A percentile compares a stretch with the other conserved stretches of the same genome.
Conservation (phyloP, 2,797 vertebrate species). For the Sebastes variabilis region DNA sequence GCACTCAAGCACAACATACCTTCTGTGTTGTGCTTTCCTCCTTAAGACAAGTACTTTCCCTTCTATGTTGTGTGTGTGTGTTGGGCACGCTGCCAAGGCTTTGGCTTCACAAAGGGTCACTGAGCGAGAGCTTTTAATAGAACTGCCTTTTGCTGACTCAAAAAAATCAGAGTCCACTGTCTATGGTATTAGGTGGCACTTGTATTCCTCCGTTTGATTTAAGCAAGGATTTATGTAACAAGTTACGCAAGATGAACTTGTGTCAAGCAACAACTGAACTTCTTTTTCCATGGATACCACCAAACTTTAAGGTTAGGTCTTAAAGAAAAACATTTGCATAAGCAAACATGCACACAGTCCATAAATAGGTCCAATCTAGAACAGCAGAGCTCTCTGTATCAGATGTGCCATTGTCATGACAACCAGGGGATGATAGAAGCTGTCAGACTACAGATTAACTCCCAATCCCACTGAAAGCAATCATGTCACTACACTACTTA, state of each 20-base stretch:
- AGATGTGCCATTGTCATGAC: conserved; percentile 31
- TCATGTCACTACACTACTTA: conserved; percentile 33
- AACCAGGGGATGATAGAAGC: conserved; percentile 58
- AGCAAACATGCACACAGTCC: not conserved
- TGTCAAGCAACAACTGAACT: not conserved
- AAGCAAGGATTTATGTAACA: not conserved
- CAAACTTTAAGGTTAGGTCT: not conserved
- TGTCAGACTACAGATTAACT: conserved; percentile 68
- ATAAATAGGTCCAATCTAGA: not conserved
- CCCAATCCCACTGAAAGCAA: conserved; percentile 41
- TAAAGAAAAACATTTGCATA: not conserved
- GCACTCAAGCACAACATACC: conserved; percentile 77
- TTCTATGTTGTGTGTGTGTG: conserved; percentile 58
- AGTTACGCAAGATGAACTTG: not conserved
- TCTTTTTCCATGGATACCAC: not conserved
- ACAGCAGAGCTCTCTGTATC: conserved; percentile 18
- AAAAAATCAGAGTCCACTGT: conserved; percentile 20
- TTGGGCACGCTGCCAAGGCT: conserved; percentile 60
- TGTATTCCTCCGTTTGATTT: not conserved
- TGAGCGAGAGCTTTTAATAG: conserved; percentile 68
- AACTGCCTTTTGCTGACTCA: conserved; percentile 57
- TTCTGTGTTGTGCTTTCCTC: conserved; percentile 80
- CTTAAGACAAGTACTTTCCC: conserved; percentile 72
- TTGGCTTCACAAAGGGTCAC: conserved; percentile 68
- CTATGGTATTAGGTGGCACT: not conserved